Percentiles rank a stretch among this genome's conserved stretches.
phyloP scores from a whole-genome alignment of 2,797 vertebrate genomes.

The Lepidocolaptes lacrymiger region DNA sequence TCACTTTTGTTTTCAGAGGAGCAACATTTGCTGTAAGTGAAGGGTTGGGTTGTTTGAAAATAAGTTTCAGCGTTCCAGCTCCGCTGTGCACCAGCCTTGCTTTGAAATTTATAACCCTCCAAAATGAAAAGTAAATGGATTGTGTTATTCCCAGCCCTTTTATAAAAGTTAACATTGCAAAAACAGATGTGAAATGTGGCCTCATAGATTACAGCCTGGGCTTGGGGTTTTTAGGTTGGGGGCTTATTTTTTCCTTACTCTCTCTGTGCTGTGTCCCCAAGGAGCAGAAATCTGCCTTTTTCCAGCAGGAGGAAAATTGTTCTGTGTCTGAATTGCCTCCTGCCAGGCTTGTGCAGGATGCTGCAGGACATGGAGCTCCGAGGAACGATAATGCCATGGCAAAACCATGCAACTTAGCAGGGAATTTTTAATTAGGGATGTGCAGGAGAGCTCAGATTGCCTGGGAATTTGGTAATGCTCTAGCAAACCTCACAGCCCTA shows the following conservation, averaged over 20 bases:
- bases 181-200: conserved; percentile 68
- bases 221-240: conserved; percentile 6
- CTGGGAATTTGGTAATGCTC: conserved; percentile 13
- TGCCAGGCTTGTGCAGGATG: conserved; percentile 45
- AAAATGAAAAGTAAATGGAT: conserved; percentile 65
- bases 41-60: conserved; percentile 15
- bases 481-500: not conserved
- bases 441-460: conserved; percentile 21
- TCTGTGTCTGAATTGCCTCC: conserved; percentile 46
- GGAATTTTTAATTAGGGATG: conserved; percentile 52
- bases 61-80: not conserved
- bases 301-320: conserved; percentile 55
- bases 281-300: conserved; percentile 61
- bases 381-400: conserved; percentile 10
- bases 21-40: not conserved
- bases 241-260: not conserved
- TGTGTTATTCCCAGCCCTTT: conserved; percentile 57
- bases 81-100: not conserved
- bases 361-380: conserved; percentile 36
- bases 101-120: conserved; percentile 42
- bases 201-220: conserved; percentile 47
- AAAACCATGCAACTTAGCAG: conserved; percentile 25
- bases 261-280: conserved; percentile 4
- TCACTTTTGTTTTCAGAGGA: conserved; percentile 25
- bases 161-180: conserved; percentile 62